Evolutionary conservation across 2,797 vertebrate genomes (phyloP).

Genomic region (Tragelaphus oryx): DNA sequence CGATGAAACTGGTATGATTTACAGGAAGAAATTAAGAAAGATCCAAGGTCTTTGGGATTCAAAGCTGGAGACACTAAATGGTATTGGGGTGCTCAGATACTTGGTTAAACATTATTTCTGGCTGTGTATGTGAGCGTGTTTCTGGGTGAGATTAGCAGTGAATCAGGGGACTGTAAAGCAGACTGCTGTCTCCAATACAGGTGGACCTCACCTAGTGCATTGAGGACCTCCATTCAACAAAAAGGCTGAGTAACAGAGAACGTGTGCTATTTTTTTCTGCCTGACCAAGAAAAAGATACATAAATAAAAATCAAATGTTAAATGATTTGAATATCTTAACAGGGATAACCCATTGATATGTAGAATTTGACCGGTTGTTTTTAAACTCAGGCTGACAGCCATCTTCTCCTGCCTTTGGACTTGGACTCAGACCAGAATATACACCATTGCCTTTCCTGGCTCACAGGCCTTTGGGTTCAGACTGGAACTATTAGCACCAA

Average conservation of each 20-base stretch:
- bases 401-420: background rate
- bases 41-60: background rate
- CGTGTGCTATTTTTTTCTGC: background rate
- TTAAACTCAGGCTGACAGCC: background rate
- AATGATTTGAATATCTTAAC: background rate
- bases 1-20: background rate
- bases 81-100: background rate
- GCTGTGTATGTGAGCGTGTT: background rate
- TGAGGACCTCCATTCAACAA: background rate
- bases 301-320: background rate
- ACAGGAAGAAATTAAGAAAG: background rate
- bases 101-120: background rate
- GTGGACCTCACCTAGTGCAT: background rate
- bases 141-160: background rate
- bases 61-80: background rate
- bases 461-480: background rate
- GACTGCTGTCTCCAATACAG: fast-evolving
- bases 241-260: background rate
- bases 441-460: background rate
- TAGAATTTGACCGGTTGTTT: background rate
- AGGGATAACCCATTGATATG: background rate
- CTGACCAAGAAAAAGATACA: background rate
- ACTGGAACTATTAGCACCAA: background rate
- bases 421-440: background rate
- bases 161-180: background rate